phyloP scores from a whole-genome alignment of 2,797 vertebrate genomes.

The Pitangus sulphuratus region DNA sequence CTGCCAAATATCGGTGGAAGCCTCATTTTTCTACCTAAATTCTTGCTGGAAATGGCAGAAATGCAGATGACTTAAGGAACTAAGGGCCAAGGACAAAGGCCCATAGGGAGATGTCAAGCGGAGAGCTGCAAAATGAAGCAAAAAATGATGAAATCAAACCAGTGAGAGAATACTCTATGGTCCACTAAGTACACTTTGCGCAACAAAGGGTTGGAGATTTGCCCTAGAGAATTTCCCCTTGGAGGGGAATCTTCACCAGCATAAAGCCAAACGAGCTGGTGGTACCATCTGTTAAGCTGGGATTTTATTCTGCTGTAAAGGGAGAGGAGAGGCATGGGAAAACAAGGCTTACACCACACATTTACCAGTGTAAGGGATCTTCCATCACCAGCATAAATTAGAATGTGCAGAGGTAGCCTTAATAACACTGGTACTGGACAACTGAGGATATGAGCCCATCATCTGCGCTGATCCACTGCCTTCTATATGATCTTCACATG shows the following conservation, averaged over 20 bases:
- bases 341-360: not conserved
- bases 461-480: not conserved
- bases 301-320: not conserved
- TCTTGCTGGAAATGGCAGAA: slow-evolving; percentile 24
- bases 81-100: slow-evolving; percentile 15
- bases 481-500: not conserved
- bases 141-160: slow-evolving; percentile 42
- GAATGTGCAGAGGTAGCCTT: not conserved
- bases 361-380: not conserved
- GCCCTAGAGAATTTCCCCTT: slow-evolving; percentile 39
- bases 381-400: not conserved
- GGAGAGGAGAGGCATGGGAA: not conserved
- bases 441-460: not conserved
- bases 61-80: slow-evolving; percentile 11
- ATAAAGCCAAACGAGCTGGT: not conserved
- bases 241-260: slow-evolving; percentile 16
- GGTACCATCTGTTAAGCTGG: slow-evolving; percentile 32
- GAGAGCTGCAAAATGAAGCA: slow-evolving; percentile 50
- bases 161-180: not conserved
- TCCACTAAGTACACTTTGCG: slow-evolving; percentile 25
- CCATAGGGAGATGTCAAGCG: slow-evolving; percentile 24
- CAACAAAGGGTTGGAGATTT: not conserved
- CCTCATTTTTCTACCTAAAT: slow-evolving; percentile 47
- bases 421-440: not conserved
- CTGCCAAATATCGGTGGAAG: slow-evolving; percentile 26